Conservation (phyloP, 2,888 invertebrate genomes). For the Linyphia triangularis region DNA sequence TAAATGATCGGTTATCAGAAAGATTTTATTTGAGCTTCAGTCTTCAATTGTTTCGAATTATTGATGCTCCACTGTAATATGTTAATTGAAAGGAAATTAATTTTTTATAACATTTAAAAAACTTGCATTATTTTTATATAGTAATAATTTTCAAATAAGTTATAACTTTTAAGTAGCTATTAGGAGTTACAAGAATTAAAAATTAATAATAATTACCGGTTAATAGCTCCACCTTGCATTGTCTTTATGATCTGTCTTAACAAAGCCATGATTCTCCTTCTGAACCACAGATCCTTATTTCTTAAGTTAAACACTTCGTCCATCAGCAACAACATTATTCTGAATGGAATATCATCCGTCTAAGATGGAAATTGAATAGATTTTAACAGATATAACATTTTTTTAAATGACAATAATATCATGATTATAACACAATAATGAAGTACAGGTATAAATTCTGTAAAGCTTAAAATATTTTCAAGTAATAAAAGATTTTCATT, state of each 20-base stretch:
- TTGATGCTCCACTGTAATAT: too few species aligned
- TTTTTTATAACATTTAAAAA: too few species aligned
- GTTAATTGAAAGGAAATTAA: too few species aligned
- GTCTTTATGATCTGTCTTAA: constrained; percentile 88
- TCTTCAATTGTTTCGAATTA: not conserved
- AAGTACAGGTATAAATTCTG: too few species aligned
- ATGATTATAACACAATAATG: too few species aligned
- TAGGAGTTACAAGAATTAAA: not conserved
- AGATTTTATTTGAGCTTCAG: not conserved
- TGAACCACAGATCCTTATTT: constrained; percentile 89
- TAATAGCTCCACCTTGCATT: constrained; percentile 90
- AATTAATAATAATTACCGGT: constrained; percentile 80
- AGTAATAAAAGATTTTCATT: not conserved
- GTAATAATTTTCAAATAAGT: too few species aligned
- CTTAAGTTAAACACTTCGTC: constrained; percentile 92
- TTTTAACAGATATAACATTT: too few species aligned
- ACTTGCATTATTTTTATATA: too few species aligned
- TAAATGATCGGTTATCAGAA: not conserved
- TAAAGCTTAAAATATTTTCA: too few species aligned
- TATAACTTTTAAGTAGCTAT: not conserved
- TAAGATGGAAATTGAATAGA: too few species aligned
- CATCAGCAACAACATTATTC: constrained; percentile 88
- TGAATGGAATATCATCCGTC: constrained; percentile 87
- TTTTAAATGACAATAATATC: too few species aligned
- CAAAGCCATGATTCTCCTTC: constrained; percentile 87